phyloP scores from a whole-genome alignment of 2,113 vertebrate genomes.

The Rhabdomys dilectus region DNA sequence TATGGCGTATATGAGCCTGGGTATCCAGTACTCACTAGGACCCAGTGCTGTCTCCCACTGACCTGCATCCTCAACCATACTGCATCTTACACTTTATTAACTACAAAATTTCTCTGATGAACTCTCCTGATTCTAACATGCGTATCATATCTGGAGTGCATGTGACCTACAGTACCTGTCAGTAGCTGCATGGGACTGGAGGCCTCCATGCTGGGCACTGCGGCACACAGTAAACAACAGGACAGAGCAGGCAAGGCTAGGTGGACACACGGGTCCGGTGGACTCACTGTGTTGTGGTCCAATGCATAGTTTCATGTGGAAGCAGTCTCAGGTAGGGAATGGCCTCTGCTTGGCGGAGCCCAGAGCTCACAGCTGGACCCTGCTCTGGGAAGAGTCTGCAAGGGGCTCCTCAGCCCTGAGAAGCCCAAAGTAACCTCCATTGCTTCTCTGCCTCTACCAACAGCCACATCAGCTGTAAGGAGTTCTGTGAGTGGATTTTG shows the following conservation, averaged over 20 bases:
- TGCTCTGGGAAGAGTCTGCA: neutral
- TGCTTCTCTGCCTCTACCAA: neutral
- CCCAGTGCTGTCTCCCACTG: neutral
- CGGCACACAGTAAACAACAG: neutral
- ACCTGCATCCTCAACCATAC: neutral
- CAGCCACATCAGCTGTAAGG: neutral
- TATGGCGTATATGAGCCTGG: too few species aligned
- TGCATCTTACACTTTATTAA: neutral
- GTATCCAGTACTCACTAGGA: neutral
- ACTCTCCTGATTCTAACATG: neutral
- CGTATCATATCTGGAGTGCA: neutral
- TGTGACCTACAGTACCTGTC: neutral
- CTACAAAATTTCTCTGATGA: neutral
- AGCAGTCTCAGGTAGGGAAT: rapidly evolving
- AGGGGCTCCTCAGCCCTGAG: neutral
- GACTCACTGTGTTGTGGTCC: neutral
- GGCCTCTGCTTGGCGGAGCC: neutral
- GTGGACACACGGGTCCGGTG: neutral
- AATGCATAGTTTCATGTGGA: neutral
- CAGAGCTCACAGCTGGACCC: neutral
- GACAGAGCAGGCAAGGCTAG: neutral
- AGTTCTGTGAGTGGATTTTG: neutral
- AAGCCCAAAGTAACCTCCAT: rapidly evolving
- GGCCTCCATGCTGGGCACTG: neutral
- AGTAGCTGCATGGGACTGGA: neutral